Evolutionary conservation across 1,140 invertebrate species (phyloP).

Genomic region (Drosophila malerkotliana): DNA sequence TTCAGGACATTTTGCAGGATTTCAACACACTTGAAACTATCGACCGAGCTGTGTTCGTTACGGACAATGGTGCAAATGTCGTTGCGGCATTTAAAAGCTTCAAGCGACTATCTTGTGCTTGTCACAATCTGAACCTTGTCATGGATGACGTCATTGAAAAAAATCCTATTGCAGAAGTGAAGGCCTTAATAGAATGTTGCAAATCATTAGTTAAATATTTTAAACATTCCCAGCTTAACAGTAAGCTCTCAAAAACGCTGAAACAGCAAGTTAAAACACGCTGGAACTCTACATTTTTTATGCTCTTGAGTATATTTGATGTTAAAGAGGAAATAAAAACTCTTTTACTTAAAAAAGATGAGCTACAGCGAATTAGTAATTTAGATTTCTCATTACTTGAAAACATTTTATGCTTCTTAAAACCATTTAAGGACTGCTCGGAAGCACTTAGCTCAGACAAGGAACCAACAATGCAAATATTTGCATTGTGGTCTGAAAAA

Average conservation of each 20-base stretch:
- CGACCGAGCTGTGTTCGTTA: too few relatives aligned
- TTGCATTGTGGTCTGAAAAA: conserved; percentile 18
- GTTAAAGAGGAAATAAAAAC: conserved; percentile 11
- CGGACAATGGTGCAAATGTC: too few relatives aligned
- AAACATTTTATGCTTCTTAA: too few relatives aligned
- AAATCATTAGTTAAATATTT: conserved; percentile 1
- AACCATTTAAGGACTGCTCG: too few relatives aligned
- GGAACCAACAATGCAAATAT: conserved; percentile 21
- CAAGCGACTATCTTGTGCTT: too few relatives aligned
- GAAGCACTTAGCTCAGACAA: conserved; percentile 9
- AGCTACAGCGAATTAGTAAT: conserved; percentile 20
- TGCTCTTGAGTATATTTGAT: not conserved
- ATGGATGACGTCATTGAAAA: too few relatives aligned
- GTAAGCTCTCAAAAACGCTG: conserved; percentile 11
- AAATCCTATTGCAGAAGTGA: too few relatives aligned
- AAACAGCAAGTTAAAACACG: conserved; percentile 9
- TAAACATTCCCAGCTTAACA: conserved; percentile 13
- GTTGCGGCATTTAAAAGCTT: too few relatives aligned
- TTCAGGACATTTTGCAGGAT: conserved; percentile 8
- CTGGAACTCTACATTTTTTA: not conserved
- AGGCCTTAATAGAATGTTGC: not conserved
- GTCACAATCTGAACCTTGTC: too few relatives aligned
- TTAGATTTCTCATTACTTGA: conserved; percentile 14
- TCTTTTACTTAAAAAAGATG: conserved; percentile 13
- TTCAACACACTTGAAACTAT: too few relatives aligned